A percentile compares a stretch with the other conserved stretches of the same genome.
These are phyloP conservation scores for Apis dorsata DNA, from an alignment of 1,140 invertebrate species.

Conservation along the genomic window DNA sequence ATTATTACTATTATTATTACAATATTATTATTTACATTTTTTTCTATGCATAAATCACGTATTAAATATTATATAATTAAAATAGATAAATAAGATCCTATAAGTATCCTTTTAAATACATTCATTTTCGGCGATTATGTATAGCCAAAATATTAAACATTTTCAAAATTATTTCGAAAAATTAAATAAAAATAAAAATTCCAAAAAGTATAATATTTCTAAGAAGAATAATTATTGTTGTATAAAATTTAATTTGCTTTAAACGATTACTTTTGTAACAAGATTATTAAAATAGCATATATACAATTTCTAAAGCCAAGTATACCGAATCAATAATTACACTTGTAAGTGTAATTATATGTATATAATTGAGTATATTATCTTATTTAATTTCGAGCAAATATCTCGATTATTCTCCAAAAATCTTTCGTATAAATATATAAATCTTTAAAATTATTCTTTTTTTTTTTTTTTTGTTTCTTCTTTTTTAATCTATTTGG, in stretches of 20 bases:
- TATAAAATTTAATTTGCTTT: not conserved
- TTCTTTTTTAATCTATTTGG: not conserved
- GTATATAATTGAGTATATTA: not conserved
- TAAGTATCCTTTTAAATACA: constrained; percentile 7
- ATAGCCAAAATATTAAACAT: not conserved
- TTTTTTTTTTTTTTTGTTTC: not conserved
- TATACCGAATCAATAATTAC: not conserved
- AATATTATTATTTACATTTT: constrained; percentile 14
- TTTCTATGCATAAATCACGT: not conserved
- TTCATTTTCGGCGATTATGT: constrained; percentile 10
- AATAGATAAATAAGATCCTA: not conserved
- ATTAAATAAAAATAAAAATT: not conserved
- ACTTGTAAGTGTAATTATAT: not conserved
- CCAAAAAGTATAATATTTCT: not conserved
- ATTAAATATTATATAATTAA: not conserved
- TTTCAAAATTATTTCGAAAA: not conserved
- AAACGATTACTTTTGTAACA: not conserved
- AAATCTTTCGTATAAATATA: constrained; percentile 2
- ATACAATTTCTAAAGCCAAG: no score
- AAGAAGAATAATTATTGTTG: not conserved
- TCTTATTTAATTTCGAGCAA: not conserved
- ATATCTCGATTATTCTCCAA: not conserved
- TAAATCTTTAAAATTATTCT: not conserved
- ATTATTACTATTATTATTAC: not conserved
- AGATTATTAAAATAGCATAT: not conserved